Percentiles rank a stretch among this genome's conserved stretches.
These are phyloP conservation scores for Diadophis punctatus DNA, from an alignment of 2,113 vertebrate genomes.

Conservation along the genomic window DNA sequence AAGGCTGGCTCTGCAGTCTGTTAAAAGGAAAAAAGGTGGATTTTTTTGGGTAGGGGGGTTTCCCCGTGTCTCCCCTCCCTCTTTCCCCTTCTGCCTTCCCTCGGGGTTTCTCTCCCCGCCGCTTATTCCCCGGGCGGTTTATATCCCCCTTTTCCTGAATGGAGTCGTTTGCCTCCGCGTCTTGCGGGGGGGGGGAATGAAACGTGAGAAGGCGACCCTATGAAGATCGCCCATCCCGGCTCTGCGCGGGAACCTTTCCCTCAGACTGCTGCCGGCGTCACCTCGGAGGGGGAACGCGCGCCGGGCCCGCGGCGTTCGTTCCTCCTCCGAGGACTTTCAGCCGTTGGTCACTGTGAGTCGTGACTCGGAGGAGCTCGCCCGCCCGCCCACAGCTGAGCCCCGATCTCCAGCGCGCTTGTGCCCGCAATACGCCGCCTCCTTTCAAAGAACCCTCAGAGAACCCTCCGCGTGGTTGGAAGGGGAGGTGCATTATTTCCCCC, in stretches of 20 bases:
- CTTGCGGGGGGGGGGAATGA: background rate
- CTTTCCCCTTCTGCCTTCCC: background rate
- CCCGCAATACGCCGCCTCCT: background rate
- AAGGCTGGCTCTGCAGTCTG: background rate
- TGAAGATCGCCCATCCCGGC: background rate
- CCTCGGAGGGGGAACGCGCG: background rate
- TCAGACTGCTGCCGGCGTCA: background rate
- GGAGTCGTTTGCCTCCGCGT: background rate
- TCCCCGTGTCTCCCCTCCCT: background rate
- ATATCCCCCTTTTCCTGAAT: background rate
- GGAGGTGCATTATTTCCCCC: too few species aligned
- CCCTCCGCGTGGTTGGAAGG: background rate
- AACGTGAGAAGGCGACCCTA: background rate
- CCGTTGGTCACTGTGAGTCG: background rate
- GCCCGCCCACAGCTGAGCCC: background rate
- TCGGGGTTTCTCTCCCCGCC: background rate
- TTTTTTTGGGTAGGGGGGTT: rapidly evolving
- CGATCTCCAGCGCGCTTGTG: background rate
- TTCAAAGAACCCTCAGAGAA: background rate
- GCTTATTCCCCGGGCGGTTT: background rate
- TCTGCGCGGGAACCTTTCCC: background rate
- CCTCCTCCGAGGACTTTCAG: background rate
- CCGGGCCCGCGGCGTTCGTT: background rate
- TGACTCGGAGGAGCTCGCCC: background rate
- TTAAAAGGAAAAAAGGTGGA: background rate